Evolutionary conservation across 1,140 invertebrate species (phyloP), one percentile per base, ranked within the genome.

Genomic region (Muscidifurax raptorellus): DNA sequence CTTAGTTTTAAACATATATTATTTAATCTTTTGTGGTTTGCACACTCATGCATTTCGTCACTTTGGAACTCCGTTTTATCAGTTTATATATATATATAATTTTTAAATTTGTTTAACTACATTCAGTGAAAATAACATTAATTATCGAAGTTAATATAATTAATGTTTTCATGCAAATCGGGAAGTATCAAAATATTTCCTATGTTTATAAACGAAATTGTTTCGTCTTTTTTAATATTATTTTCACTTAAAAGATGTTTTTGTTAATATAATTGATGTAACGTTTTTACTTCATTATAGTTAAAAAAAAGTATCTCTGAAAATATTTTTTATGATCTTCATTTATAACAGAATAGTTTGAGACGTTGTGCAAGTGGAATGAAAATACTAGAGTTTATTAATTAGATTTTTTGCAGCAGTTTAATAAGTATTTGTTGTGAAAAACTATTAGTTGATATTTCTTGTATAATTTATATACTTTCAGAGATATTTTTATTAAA

Each of bases 161-260:
- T 89, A 88, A 81, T 88, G 85, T 87, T 87, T 89, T 90, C 90
- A 88, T 91, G 90, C 90, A 91, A 91, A 91, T 92, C 87, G 90
- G 88, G 88, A 91, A 89, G 91, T 92, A 92, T 92, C 90, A 92
- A 92, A 92, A 92, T 92, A 92, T 92, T 86, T 91, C 87, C 87
- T 90, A 89, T 90, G 84, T 89, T 75, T 80, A 84, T 88, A 81
- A 88, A 88, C 72, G 28, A 79, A 84, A 79, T 82, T 4, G n/a
- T 12, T 32, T 67, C 28, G 59, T 64, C 32, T 59, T 78, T 75
- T 83, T 80, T 52, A 74, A 82, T 64, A 80, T 67, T 44, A 66
- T 78, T 85, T 84, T 84, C 77, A 79, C 27, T 82, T 59, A 25
- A 84, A 84, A 66, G 30, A 64, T n/a, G 25, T 40, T 84, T 72